phyloP scores from a whole-genome alignment of 2,113 vertebrate species.

The Mobula hypostoma region DNA sequence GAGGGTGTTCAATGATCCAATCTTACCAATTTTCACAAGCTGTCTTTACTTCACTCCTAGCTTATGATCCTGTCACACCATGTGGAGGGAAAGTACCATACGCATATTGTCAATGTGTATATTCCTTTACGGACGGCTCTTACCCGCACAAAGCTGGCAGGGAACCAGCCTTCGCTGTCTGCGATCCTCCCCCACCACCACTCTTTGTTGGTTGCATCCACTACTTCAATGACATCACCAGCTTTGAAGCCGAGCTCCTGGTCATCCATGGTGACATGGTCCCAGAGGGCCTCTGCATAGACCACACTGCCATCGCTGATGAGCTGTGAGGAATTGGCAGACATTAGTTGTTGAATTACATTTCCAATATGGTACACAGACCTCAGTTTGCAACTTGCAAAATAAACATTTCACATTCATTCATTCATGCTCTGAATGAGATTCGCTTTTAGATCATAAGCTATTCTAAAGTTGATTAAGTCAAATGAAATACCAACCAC shows the following conservation, averaged over 20 bases:
- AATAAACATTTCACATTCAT: neutral
- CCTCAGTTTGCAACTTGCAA: neutral
- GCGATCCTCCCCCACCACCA: slow-evolving; percentile 96
- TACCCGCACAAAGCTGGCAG: slow-evolving; percentile 92
- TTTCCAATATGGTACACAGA: neutral
- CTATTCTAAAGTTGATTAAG: neutral
- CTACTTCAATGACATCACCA: slow-evolving; percentile 87
- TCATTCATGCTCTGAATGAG: neutral
- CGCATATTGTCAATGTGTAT: no score
- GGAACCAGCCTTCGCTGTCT: slow-evolving; percentile 92
- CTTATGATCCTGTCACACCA: neutral
- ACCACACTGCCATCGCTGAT: slow-evolving; percentile 95
- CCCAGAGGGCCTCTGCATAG: slow-evolving; percentile 91
- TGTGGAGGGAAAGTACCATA: no score
- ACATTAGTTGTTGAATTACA: neutral
- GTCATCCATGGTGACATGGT: slow-evolving; percentile 96
- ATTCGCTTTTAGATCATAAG: neutral
- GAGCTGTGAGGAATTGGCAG: slow-evolving; percentile 59
- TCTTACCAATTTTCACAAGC: no score
- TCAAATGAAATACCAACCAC: neutral
- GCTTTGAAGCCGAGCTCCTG: slow-evolving; percentile 95
- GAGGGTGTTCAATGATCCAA: neutral
- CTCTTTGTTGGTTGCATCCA: slow-evolving; percentile 91
- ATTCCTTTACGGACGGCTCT: slow-evolving; percentile 40
- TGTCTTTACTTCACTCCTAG: neutral